These are phyloP conservation scores for Papilio glaucus DNA, from an alignment of 1,140 invertebrate species.

Conservation along the genomic window DNA sequence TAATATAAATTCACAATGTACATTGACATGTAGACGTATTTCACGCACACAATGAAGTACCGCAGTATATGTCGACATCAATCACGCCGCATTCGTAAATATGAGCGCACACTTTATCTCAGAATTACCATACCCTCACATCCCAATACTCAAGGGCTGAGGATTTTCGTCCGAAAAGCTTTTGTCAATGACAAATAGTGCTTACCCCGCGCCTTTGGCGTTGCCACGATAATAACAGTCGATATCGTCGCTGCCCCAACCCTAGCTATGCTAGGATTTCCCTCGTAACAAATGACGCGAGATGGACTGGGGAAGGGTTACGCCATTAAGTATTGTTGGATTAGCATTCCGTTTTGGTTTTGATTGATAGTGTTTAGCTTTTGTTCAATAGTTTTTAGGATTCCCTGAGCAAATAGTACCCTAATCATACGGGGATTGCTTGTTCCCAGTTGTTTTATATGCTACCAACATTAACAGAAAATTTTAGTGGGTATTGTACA, in stretches of 20 bases:
- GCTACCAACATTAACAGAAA: neutral
- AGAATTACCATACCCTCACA: conserved; percentile 30
- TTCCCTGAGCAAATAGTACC: conserved; percentile 12
- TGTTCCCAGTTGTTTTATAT: neutral
- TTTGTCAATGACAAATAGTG: conserved; percentile 37
- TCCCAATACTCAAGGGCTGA: conserved; percentile 29
- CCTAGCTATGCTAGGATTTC: conserved; percentile 26
- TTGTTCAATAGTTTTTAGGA: conserved; percentile 26
- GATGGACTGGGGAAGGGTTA: conserved; percentile 31
- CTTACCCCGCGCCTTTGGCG: conserved; percentile 16
- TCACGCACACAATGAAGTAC: neutral
- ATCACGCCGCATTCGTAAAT: conserved; percentile 21
- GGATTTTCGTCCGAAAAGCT: conserved; percentile 31
- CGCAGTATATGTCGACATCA: conserved; percentile 22
- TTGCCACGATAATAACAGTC: conserved; percentile 25
- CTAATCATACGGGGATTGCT: neutral
- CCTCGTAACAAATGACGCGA: conserved; percentile 34
- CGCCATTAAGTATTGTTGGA: conserved; percentile 36
- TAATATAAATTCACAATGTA: no score
- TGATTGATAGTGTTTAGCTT: conserved; percentile 30
- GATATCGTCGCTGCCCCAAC: conserved; percentile 22
- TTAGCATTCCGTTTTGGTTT: conserved; percentile 33
- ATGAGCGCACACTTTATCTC: conserved; percentile 27
- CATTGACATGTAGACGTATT: neutral
- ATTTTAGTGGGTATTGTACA: no score